Conservation (phyloP, 2,888 invertebrate genomes). For the Chaetoderma sp. region DNA sequence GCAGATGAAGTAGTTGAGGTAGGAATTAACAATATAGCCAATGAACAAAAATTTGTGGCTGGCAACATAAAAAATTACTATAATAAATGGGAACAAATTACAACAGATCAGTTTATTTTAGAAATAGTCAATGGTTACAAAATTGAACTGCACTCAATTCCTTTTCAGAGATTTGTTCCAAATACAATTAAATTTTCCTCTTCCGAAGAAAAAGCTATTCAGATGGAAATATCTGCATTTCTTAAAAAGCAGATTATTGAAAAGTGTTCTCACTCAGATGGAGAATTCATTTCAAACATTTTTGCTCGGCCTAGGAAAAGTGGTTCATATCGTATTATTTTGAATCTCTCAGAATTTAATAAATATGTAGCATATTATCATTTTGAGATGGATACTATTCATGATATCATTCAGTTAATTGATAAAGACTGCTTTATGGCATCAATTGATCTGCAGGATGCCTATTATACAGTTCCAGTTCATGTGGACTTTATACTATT, state of each 20-base stretch:
- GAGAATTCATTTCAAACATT: not conserved
- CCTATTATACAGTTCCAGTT: not conserved
- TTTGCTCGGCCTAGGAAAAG: not conserved
- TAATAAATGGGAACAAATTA: too few species aligned
- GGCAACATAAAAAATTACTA: too few species aligned
- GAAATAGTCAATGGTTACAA: not conserved
- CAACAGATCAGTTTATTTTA: not conserved
- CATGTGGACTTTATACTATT: not conserved
- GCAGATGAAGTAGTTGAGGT: too few species aligned
- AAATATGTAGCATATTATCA: not conserved
- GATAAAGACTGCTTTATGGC: not conserved
- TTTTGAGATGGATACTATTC: not conserved
- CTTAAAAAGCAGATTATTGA: not conserved
- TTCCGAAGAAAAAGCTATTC: not conserved
- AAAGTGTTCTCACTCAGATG: not conserved
- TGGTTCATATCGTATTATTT: not conserved
- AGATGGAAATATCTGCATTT: not conserved
- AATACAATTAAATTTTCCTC: not conserved
- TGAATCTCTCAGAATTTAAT: not conserved
- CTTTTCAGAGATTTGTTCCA: not conserved
- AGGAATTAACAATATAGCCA: too few species aligned
- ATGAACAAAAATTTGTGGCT: too few species aligned
- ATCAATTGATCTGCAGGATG: slow-evolving; percentile 3
- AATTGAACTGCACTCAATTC: not conserved
- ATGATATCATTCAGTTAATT: not conserved